These are phyloP conservation scores for Heliconius congener DNA, from an alignment of 1,140 invertebrate genomes.

Conservation along the genomic window DNA sequence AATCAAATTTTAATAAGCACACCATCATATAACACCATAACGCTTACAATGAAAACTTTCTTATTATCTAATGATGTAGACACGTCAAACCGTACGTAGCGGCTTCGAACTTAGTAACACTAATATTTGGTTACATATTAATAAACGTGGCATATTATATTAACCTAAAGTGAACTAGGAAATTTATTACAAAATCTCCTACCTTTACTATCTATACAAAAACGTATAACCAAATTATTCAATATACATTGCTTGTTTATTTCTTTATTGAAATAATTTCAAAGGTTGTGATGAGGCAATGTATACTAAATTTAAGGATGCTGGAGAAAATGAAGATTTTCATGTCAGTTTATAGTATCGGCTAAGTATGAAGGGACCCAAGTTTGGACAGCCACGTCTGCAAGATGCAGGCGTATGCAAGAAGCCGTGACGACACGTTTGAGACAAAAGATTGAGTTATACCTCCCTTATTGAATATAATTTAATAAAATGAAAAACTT, in stretches of 20 bases:
- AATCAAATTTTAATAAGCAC: not conserved
- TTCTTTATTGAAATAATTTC: not conserved
- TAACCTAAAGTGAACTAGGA: constrained; percentile 58
- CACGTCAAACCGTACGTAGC: not conserved
- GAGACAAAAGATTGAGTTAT: constrained; percentile 51
- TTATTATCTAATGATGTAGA: not conserved
- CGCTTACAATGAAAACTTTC: not conserved
- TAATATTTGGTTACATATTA: constrained; percentile 57
- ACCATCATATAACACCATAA: not conserved
- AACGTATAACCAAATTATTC: not conserved
- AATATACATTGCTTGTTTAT: constrained; percentile 26
- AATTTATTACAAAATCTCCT: constrained; percentile 60
- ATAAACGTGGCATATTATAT: constrained; percentile 64
- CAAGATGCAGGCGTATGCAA: constrained; percentile 45
- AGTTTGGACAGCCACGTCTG: constrained; percentile 54
- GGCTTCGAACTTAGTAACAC: constrained; percentile 43
- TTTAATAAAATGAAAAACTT: constrained; percentile 1
- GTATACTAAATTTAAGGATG: not conserved
- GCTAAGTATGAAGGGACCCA: constrained; percentile 54
- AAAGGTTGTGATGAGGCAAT: constrained; percentile 19
- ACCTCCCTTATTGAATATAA: not conserved
- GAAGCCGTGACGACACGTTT: constrained; percentile 46
- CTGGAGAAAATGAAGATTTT: constrained; percentile 28
- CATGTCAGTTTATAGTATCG: constrained; percentile 31
- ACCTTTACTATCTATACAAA: constrained; percentile 27